Conservation (phyloP, 30 jellyfish, hydroid and myxozoan genomes). For the Catostylus mosaicus region DNA sequence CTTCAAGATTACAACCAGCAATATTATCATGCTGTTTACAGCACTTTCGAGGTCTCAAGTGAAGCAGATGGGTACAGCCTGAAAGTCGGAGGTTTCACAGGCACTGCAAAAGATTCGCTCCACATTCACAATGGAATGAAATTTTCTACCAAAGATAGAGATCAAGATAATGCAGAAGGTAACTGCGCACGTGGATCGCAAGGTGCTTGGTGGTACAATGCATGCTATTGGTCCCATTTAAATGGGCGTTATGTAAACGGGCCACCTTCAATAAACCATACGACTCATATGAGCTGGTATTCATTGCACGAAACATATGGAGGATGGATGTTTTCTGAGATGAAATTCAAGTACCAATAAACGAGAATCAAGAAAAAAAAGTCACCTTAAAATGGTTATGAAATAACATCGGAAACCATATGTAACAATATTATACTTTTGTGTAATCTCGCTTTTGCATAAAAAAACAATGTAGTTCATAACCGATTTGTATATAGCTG, state of each 20-base stretch:
- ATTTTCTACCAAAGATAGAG: conserved; percentile 44
- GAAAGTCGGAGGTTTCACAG: conserved; percentile 33
- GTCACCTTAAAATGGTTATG: too few relatives aligned
- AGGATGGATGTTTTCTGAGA: conserved; percentile 17
- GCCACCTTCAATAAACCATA: background rate
- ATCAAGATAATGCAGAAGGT: background rate
- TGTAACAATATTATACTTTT: too few relatives aligned
- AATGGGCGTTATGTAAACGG: conserved; percentile 22
- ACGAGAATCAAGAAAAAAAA: background rate
- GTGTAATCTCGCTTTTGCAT: too few relatives aligned
- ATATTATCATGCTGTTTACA: conserved; percentile 9
- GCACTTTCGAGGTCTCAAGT: conserved; percentile 23
- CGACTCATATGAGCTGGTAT: conserved; percentile 4
- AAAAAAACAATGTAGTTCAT: too few relatives aligned
- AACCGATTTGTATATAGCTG: too few relatives aligned
- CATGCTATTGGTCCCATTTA: conserved; percentile 20
- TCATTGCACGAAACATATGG: background rate
- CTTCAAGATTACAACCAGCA: background rate
- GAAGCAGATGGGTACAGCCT: conserved; percentile 49
- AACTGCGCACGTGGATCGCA: conserved; percentile 16
- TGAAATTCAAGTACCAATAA: conserved; percentile 14
- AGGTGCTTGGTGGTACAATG: conserved; percentile 54
- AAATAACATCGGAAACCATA: too few relatives aligned
- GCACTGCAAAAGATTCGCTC: conserved; percentile 30
- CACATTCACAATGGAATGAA: conserved; percentile 8